phyloP scores from a whole-genome alignment of 35 echinoderm and acorn worm species.

The Apostichopus parvimensis region DNA sequence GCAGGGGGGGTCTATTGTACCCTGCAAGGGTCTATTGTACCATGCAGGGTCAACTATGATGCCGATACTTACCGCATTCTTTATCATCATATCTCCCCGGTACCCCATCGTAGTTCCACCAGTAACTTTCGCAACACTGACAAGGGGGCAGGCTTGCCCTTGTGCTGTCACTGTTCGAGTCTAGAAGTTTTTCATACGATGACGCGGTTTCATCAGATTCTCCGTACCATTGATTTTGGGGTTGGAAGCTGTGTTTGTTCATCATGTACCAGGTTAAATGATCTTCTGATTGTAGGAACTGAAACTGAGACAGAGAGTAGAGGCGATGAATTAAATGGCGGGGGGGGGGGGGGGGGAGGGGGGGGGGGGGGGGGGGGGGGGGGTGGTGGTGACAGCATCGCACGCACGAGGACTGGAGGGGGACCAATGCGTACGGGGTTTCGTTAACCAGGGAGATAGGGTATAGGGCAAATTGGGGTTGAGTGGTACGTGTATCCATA shows the following conservation, averaged over 20 bases:
- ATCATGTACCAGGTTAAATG: background rate
- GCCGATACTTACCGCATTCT: background rate
- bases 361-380: too few relatives aligned
- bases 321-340: background rate
- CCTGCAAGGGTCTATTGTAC: too few relatives aligned
- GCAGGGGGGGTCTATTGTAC: too few relatives aligned
- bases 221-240: background rate
- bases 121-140: background rate
- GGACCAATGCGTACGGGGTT: background rate
- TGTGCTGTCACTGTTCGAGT: too few relatives aligned
- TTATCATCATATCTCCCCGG: background rate
- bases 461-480: too few relatives aligned
- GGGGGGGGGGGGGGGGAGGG: too few relatives aligned
- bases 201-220: background rate
- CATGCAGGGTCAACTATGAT: background rate
- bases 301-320: background rate
- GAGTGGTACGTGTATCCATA: too few relatives aligned
- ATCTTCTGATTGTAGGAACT: background rate
- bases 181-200: background rate
- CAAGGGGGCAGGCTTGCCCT: background rate
- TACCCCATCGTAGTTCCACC: constrained; percentile 23
- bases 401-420: too few relatives aligned
- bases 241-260: background rate
- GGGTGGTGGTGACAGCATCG: too few relatives aligned
- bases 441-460: background rate